Base-by-base conservation (phyloP, 1,140 invertebrate species). In the Drosophila kanapiae region DNA sequence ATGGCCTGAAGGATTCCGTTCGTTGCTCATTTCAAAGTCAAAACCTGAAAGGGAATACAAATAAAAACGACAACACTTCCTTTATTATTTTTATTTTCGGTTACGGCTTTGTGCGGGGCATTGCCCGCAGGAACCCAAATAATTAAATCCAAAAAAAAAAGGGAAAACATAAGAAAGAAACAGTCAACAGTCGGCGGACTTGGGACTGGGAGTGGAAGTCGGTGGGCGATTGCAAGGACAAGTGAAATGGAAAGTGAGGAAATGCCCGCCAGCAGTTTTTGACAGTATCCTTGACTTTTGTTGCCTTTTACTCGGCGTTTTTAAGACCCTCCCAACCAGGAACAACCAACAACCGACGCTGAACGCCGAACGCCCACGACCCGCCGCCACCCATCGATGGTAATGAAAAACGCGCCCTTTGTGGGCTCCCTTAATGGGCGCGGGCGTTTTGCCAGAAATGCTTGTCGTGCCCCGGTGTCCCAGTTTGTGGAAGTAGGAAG, bases 321-420 rank as follows among this genome's bases (percentile, higher is more conserved):
- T 90, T 81, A 90, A 82, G 81, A 75, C 62, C 75, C 35, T 61
- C 42, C 69, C 67, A 45, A 37, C 33, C 23, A 37, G 51, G 51
- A 35, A 11, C 51, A 35, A 6, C 51, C 51, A 10, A 8, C 8
- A n/a, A 16, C 31, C 31, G 31, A 31, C 31, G 13, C 37, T 14
- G 37, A 9, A 1, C n/a, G 49, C 23, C 16, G 8, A 18, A 4
- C 49, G 23, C 45, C 10, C 51, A 38, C 56, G 33, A 49, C 54
- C 48, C 23, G 53, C 54, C 23, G 53, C 54, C 65, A 37, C 67
- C 64, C 65, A 54, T 68, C 61, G 77, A 70, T 88, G 84, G 84
- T 88, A 88, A 88, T 88, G 85, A 90, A 88, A 88, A 90, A 81
- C 67, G 81, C 85, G 81, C 68, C 82, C 86, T 91, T 91, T 90